Evolutionary conservation across 2,113 vertebrate genomes (phyloP), one percentile per base, ranked within the genome.

Genomic region (Hypocryptadius cinnamomeus): DNA sequence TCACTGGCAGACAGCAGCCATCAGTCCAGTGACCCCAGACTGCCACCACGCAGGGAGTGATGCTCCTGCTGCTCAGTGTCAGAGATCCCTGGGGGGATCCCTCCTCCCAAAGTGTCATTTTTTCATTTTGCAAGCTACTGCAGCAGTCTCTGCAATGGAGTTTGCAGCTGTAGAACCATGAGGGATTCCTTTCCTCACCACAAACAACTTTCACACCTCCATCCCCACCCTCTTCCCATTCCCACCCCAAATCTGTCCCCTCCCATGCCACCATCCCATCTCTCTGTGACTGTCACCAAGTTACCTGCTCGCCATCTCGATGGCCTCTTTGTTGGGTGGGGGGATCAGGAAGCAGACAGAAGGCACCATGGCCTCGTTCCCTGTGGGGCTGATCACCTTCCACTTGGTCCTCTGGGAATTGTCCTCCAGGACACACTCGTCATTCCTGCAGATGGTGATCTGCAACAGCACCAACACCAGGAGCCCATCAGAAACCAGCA

Each of bases 321-420:
- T 97, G 93, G 99, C 99, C 74, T 99, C 99, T 85, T 98, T 98
- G 97, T 99, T 99, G 33, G 98, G 99, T 1, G 99, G 98, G 0
- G 99, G 99, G 72, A 99, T 97, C 42, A 98, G 97, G 97, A 99
- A 99, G 94, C 99, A 99, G 78, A 99, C 99, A 0, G 99, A 99
- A 2, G 99, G 99, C 45, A 99, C 99, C 98, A 99, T 99, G 73
- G 99, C 99, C 95, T 99, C 99, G 3, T 99, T 99, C 47, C 99
- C 99, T 0, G 98, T 99, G 30, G 99, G 98, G 89, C 98, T 99
- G 97, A 99, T 99, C 96, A 99, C 99, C 94, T 99, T 99, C 99
- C 99, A 99, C 87, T 99, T 99, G 92, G 98, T 99, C 91, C 99
- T 97, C 96, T 99, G 99, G 25, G 99, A 98, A 94, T 99, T 99